phyloP scores from a whole-genome alignment of 2,113 vertebrate species.

The Erythrolamprus reginae region DNA sequence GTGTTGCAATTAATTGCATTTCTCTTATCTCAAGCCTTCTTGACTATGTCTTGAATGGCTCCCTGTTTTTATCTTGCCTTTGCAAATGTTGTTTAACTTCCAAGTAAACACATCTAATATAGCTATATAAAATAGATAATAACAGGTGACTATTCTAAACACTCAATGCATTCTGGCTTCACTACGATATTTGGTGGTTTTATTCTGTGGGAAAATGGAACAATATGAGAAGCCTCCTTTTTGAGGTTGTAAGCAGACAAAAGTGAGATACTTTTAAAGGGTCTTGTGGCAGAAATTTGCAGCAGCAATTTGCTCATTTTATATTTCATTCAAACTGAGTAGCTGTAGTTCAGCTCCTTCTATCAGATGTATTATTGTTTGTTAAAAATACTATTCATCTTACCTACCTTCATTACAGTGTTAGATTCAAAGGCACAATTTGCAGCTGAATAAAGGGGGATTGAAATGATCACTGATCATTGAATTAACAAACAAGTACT shows the following conservation, averaged over 20 bases:
- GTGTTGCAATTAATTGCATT: constrained; percentile 5
- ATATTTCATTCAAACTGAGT: neutral
- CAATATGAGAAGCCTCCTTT: neutral
- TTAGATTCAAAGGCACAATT: neutral
- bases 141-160: neutral
- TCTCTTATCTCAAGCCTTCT: neutral
- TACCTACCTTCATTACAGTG: neutral
- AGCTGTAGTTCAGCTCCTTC: neutral
- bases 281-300: neutral
- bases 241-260: neutral
- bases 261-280: neutral
- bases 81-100: neutral
- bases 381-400: neutral
- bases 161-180: neutral
- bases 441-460: neutral
- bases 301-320: neutral
- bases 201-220: neutral
- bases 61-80: neutral
- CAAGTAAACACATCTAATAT: neutral
- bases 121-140: neutral
- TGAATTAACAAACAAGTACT: neutral
- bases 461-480: neutral
- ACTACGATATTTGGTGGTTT: neutral
- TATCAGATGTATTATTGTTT: neutral
- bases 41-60: neutral